Percentiles rank a stretch among this genome's conserved stretches.
These are phyloP conservation scores for Trichomalopsis sarcophagae DNA, from an alignment of 1,140 invertebrate species.

Conservation along the genomic window DNA sequence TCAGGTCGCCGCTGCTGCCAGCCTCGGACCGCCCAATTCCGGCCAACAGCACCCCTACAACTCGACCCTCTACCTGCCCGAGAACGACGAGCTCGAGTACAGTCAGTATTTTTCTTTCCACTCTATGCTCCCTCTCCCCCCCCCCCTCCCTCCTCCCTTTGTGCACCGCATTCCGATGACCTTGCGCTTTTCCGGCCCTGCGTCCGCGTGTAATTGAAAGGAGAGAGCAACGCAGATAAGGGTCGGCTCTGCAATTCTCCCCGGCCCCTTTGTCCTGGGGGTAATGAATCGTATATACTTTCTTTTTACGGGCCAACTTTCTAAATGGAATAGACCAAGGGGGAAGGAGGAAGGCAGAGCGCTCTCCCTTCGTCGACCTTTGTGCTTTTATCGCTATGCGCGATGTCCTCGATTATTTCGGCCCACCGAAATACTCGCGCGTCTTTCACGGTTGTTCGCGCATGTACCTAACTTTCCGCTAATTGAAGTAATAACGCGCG, in stretches of 20 bases:
- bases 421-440: neutral
- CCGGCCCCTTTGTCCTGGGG: neutral
- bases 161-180: too few species aligned
- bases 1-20: neutral
- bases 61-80: conserved; percentile 64
- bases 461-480: neutral
- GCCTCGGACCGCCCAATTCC: conserved; percentile 42
- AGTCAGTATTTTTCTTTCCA: conserved; percentile 63
- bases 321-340: neutral
- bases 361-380: neutral
- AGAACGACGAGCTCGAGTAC: conserved; percentile 72
- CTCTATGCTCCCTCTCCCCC: too few species aligned
- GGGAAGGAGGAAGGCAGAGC: too few species aligned
- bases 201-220: neutral
- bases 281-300: neutral
- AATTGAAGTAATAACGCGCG: neutral
- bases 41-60: conserved; percentile 66
- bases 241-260: neutral
- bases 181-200: neutral
- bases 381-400: neutral
- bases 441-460: too few species aligned
- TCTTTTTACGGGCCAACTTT: neutral
- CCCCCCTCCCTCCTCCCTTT: too few species aligned
- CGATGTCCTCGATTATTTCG: neutral
- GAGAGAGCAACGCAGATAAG: neutral